Base-by-base conservation (phyloP, 30 jellyfish, hydroid and myxozoan species). In the Pelagia noctiluca region DNA sequence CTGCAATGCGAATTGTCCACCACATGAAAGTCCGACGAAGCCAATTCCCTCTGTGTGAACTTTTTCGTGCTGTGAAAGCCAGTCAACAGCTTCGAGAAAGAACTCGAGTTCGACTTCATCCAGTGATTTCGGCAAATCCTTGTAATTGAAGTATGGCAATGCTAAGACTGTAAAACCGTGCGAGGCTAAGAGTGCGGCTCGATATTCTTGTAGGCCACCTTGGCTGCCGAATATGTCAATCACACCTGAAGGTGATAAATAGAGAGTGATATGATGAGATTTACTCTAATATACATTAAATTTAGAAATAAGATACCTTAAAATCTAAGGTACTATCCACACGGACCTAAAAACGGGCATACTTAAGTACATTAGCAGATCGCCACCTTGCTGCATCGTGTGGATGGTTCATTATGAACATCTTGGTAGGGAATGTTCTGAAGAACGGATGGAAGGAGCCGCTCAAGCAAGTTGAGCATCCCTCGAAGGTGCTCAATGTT, bases 91-190 rank as follows among this genome's bases (percentile, higher is more conserved):
- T 42, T 82, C 92, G 19, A 67, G 1, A 67, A 82, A 82, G 42
- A 66, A 82, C 10, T 67, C 85, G 69, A 82, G 49, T 1, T 82
- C 92, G 10, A 82, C 62, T 10, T 52, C 68, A n/a, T 13, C 2
- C 26, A 1, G 35, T n/a, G 57, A 10, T 3, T 63, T 37, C 23
- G 91, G 95, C 28, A 89, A 77, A 75, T 89, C 95, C 37, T 83
- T 90, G 70, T 80, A 90, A 16, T 54, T 77, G 63, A 71, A 89
- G 66, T 63, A 89, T 19, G 95, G 95, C 86, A 89, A 52, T 30
- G 95, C 95, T 10, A 89, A 64, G 26, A 89, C 63, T 11, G 65
- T 85, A 89, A 80, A 89, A 4, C 97, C 97, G 63, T 89, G 76
- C 18, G 86, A 67, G 38, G 95, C 97, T 2, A 89, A 50, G 8